Evolutionary conservation across 2,888 invertebrate genomes (phyloP).

Genomic region (Carterocephalus palaemon): DNA sequence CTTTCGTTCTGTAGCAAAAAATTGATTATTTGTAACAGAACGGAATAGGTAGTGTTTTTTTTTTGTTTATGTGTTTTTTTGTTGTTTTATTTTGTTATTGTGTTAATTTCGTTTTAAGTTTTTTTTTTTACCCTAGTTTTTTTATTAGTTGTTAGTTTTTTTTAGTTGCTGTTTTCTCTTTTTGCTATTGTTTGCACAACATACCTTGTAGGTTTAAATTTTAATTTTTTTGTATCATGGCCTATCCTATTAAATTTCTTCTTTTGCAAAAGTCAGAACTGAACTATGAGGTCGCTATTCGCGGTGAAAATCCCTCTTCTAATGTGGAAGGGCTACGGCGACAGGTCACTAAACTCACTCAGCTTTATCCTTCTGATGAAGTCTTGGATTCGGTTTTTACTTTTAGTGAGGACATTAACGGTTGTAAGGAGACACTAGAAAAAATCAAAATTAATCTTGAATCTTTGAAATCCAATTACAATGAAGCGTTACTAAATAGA

Average conservation of each 20-base stretch:
- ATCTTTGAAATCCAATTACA: background rate
- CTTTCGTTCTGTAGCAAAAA: too few species aligned
- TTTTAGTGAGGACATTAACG: conserved; percentile 1
- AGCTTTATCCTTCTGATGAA: conserved; percentile 9
- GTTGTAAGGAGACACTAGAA: background rate
- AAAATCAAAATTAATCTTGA: conserved; percentile 5
- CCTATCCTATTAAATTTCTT: background rate
- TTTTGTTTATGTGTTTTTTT: too few species aligned
- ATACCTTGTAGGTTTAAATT: background rate
- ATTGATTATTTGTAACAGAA: too few species aligned
- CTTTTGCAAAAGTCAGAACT: background rate
- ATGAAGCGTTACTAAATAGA: background rate
- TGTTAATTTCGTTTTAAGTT: too few species aligned
- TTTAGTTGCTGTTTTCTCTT: too few species aligned
- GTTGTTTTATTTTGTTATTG: too few species aligned
- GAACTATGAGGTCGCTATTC: background rate
- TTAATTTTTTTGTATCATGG: background rate
- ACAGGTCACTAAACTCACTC: conserved; percentile 2
- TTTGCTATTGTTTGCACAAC: too few species aligned
- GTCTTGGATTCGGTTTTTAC: background rate
- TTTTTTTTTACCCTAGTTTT: too few species aligned
- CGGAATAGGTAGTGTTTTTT: too few species aligned
- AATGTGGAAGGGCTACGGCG: conserved; percentile 6
- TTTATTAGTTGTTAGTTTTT: too few species aligned
- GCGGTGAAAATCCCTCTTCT: background rate